Evolutionary conservation across 2,797 vertebrate genomes (phyloP).

Genomic region (Tympanoctomys barrerae): DNA sequence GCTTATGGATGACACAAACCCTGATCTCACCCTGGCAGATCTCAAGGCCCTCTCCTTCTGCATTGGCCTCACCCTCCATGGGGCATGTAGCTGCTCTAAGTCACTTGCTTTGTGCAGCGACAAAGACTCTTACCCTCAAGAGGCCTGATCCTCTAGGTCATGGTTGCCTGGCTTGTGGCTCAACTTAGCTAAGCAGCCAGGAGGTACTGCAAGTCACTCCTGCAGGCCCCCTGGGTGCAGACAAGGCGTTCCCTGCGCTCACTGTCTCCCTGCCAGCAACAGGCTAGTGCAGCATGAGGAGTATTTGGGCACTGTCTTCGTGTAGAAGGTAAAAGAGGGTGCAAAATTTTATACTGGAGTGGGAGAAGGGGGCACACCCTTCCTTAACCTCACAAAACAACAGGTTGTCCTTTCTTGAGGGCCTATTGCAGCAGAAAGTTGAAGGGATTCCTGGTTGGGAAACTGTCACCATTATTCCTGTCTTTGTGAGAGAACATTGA

Average conservation of each 20-base stretch:
- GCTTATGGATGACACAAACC: neutral
- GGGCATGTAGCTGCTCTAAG: neutral
- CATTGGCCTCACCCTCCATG: neutral
- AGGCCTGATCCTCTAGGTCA: neutral
- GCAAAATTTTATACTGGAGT: neutral
- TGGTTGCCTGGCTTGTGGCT: neutral
- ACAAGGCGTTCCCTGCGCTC: neutral
- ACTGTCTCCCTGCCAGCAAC: too few species aligned
- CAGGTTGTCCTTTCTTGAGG: neutral
- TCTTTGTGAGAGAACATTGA: neutral
- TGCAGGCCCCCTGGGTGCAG: neutral
- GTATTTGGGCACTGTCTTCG: neutral
- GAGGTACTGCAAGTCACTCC: neutral
- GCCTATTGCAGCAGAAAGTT: neutral
- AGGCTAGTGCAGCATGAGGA: accelerated
- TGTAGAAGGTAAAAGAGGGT: neutral
- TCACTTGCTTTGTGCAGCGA: neutral
- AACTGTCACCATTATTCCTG: too few species aligned
- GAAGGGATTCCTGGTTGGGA: neutral
- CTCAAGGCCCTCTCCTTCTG: neutral
- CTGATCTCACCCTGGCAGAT: neutral
- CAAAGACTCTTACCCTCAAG: neutral
- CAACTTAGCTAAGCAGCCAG: neutral
- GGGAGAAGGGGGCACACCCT: neutral
- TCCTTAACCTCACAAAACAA: neutral